phyloP scores from a whole-genome alignment of 2,113 vertebrate genomes.

The Patagioenas fasciata region DNA sequence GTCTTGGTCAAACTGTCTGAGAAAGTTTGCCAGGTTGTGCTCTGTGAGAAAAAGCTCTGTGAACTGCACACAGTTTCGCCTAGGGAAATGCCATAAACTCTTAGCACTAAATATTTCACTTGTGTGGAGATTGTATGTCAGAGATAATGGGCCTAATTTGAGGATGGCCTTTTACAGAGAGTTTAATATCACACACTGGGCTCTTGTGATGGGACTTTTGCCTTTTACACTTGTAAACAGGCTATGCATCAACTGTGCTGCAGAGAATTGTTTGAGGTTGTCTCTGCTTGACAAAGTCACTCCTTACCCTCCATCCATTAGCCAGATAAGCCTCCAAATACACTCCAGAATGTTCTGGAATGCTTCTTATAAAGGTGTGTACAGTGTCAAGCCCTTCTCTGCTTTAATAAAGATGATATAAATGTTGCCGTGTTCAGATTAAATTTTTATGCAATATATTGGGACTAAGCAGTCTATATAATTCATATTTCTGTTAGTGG shows the following conservation, averaged over 20 bases:
- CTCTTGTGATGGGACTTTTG: constrained; percentile 7
- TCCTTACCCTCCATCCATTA: background rate
- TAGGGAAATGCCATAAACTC: constrained; percentile 42
- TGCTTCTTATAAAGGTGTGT: background rate
- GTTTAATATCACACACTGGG: constrained; percentile 25
- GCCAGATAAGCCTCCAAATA: background rate
- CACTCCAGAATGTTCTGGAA: background rate
- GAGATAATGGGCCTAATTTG: constrained; percentile 39
- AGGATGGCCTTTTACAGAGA: constrained; percentile 62
- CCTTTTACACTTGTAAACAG: constrained; percentile 33
- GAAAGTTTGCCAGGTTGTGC: background rate
- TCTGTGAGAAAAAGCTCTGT: background rate
- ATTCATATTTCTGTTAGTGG: background rate
- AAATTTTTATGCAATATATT: background rate
- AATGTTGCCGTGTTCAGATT: background rate
- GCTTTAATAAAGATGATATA: background rate
- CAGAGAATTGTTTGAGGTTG: background rate
- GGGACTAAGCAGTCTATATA: background rate
- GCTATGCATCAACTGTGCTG: constrained; percentile 8
- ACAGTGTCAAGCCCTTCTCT: background rate
- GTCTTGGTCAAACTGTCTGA: background rate
- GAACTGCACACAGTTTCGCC: background rate
- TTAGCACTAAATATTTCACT: constrained; percentile 56
- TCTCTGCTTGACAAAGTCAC: background rate
- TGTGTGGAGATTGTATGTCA: constrained; percentile 30